Evolutionary conservation across 2,113 vertebrate species (phyloP).

Genomic region (Dolichotis patagonum): DNA sequence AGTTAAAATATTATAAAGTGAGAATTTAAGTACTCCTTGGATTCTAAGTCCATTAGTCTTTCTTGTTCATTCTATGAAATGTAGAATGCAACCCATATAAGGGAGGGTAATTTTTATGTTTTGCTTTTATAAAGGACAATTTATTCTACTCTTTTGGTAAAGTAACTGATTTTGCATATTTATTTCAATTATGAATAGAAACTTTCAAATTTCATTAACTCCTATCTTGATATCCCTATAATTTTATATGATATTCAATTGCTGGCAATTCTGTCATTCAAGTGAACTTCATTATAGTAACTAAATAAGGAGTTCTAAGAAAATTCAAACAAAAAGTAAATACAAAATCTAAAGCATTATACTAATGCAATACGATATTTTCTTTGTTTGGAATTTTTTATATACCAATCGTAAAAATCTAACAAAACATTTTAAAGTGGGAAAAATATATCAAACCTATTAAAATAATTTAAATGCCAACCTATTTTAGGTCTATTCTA

Average conservation of each 20-base stretch:
- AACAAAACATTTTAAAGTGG: conserved; percentile 18
- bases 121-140: conserved; percentile 18
- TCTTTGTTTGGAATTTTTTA: neutral
- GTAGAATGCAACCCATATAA: neutral
- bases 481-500: neutral
- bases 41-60: neutral
- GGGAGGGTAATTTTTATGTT: neutral
- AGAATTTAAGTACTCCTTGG: neutral
- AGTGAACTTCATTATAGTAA: conserved; percentile 27
- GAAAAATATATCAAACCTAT: neutral
- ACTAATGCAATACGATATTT: neutral
- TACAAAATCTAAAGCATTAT: conserved; percentile 40
- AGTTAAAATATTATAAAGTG: neutral
- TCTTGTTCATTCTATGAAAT: conserved; percentile 14
- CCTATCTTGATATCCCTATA: neutral
- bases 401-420: neutral
- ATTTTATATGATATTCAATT: conserved; percentile 56
- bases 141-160: neutral
- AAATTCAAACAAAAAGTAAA: conserved; percentile 26
- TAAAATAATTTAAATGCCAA: neutral
- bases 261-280: conserved; percentile 5
- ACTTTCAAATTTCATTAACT: conserved; percentile 53
- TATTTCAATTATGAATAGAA: conserved; percentile 35
- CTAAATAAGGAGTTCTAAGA: conserved; percentile 4
- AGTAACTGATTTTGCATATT: conserved; percentile 31